A percentile compares a stretch with the other conserved stretches of the same genome.
Conservation (phyloP, 1,140 invertebrate species). For the Polyergus mexicanus region DNA sequence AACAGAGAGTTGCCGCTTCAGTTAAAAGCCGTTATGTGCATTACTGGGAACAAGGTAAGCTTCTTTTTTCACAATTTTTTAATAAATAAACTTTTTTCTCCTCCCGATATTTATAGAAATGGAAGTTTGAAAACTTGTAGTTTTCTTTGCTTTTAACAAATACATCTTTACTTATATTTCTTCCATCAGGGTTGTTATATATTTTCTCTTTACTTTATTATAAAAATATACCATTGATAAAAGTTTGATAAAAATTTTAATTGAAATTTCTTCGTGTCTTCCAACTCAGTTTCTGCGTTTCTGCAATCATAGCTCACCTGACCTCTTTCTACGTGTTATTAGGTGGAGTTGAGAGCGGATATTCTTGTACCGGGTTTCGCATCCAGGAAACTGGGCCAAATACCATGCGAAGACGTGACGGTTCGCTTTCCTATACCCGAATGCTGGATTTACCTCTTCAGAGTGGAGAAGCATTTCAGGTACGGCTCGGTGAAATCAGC, state of each 20-base stretch:
- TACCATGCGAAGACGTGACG: conserved; percentile 99
- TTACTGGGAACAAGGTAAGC: conserved; percentile 93
- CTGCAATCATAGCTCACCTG: not conserved
- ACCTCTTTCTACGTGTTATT: conserved; percentile 20
- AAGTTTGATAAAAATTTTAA: not conserved
- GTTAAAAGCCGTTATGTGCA: conserved; percentile 95
- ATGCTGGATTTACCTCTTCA: conserved; percentile 99
- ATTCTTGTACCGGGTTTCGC: conserved; percentile 98
- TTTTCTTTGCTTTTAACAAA: not conserved
- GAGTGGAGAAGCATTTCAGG: conserved; percentile 99
- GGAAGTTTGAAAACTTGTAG: not conserved
- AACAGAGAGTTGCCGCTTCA: conserved; percentile 99
- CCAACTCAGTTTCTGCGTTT: not conserved
- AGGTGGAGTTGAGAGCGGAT: conserved; percentile 97
- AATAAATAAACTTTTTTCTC: not conserved
- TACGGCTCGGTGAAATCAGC: conserved; percentile 99
- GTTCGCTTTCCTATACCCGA: conserved; percentile 99
- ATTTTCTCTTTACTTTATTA: not conserved
- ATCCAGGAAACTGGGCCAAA: conserved; percentile 96
- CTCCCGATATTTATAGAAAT: not conserved
- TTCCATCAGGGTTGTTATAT: not conserved
- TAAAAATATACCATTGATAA: not conserved
- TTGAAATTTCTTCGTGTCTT: not conserved
- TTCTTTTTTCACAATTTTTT: not conserved
- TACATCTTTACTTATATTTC: not conserved